These are phyloP conservation scores for Portevinia maculata DNA, from an alignment of 2,888 invertebrate species.

Conservation along the genomic window DNA sequence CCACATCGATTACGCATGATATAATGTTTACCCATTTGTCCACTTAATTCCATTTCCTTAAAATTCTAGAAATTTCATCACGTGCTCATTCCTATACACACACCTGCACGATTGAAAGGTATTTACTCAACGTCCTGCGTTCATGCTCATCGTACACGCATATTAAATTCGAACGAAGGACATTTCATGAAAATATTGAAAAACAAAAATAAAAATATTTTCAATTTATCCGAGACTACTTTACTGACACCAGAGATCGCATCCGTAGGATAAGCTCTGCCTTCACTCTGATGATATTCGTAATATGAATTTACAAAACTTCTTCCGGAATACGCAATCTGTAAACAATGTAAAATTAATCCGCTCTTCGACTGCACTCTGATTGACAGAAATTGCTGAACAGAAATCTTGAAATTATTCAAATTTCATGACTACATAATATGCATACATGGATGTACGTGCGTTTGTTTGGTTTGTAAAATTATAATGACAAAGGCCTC, in stretches of 20 bases:
- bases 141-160: conserved; percentile 14
- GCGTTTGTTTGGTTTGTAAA: conserved; percentile 30
- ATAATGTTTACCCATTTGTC: conserved; percentile 47
- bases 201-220: conserved; percentile 37
- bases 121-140: conserved; percentile 26
- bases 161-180: conserved; percentile 9
- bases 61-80: conserved; percentile 44
- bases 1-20: conserved; percentile 44
- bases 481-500: conserved; percentile 53
- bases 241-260: conserved; percentile 40
- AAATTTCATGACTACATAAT: conserved; percentile 72
- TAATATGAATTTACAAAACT: conserved; percentile 47
- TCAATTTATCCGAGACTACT: conserved; percentile 12
- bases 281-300: background rate
- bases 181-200: conserved; percentile 61
- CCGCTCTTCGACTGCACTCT: conserved; percentile 23
- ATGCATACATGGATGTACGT: conserved; percentile 25
- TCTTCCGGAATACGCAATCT: conserved; percentile 47
- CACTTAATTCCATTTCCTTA: conserved; percentile 63
- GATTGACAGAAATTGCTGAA: conserved; percentile 70
- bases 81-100: background rate
- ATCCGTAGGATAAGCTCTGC: conserved; percentile 14
- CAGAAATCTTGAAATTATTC: conserved; percentile 71
- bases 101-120: conserved; percentile 4
- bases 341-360: conserved; percentile 70